Evolutionary conservation across 2,797 vertebrate genomes (phyloP), one percentile per base, ranked within the genome.

Genomic region (Anguilla anguilla): DNA sequence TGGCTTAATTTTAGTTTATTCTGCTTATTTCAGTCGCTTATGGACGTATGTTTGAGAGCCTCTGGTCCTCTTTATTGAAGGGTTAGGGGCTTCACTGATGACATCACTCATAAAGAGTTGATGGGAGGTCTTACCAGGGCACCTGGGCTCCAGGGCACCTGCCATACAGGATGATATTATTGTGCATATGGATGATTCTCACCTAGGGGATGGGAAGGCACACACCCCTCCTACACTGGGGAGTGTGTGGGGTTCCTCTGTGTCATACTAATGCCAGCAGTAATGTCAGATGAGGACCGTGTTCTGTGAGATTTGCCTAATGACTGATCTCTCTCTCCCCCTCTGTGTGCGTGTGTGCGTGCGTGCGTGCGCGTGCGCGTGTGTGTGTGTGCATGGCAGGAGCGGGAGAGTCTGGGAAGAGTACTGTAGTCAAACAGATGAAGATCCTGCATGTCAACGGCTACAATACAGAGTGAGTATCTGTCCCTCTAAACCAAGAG

Each of bases 381-480:
- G 39, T 31, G 1, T 81, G 17, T 61, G 7, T 25, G 17, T 64
- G 19, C 25, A 3, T 89, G 19, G 22, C 96, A 99, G 98, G 98
- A 94, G 98, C 98, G 94, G 98, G 98, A 90, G 98, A 99, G 95
- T 99, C 98, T 64, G 98, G 98, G 94, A 99, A 99, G 96, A 99
- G 98, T 96, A 99, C 98, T 94, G 99, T 99, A 93, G 98, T 99
- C 90, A 99, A 99, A 93, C 98, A 99, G 93, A 99, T 99, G 98
- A 96, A 97, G 93, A 99, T 99, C 93, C 96, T 99, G 87, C 98
- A 99, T 92, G 98, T 99, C 94, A 99, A 99, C 91, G 98, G 98
- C 95, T 99, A 99, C 96, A 99, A 99, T 96, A 97, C 98, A 95
- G 98, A 99, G 98, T 99, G 96, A 98, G 98, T 97, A 92, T 93